Evolutionary conservation across 2,888 invertebrate genomes (phyloP), one percentile per base, ranked within the genome.

Genomic region (Camponotus fellah): DNA sequence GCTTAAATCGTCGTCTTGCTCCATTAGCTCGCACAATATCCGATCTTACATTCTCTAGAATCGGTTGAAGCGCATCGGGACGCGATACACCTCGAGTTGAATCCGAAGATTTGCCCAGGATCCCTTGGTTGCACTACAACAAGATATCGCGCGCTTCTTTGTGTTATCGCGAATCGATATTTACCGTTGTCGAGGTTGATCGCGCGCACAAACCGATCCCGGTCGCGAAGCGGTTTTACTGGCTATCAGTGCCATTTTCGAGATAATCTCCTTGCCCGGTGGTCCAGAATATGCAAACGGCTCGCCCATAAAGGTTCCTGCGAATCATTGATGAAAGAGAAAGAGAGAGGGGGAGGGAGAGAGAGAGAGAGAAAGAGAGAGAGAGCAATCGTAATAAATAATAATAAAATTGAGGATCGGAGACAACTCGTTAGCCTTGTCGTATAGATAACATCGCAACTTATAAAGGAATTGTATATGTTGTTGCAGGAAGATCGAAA

Each of bases 391-490:
- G 92, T 92, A 92, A 93, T 93, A 92, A 91, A 92, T 89, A 91
- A 89, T 85, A 92, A 84, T 72, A 71, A 77, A 72, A 56, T 76
- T 85, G 88, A 89, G 88, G 87, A 86, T 85, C 89, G 89, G 91
- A 92, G 92, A 93, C 92, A 92, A 93, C 92, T 93, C 92, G 92
- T 94, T 93, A 94, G 88, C 89, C 87, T 62, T 8, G 62, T 71
- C 46, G 60, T n/a, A 12, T n/a, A 56, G 69, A 75, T 60, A 68
- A 81, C 66, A 37, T 74, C 60, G 34, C 64, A 21, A 1, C 12
- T n/a, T 56, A 17, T 32, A 53, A 58, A 69, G 75, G 58, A 34
- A n/a, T 12, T 26, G 46, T 21, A 43, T 1, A 37, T 43, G 9
- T 77, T 43, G 9, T 77, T 21, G 46, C 49, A 4, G 4, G 4